phyloP scores from a whole-genome alignment of 2,888 invertebrate species.

The Rotaria macrura region DNA sequence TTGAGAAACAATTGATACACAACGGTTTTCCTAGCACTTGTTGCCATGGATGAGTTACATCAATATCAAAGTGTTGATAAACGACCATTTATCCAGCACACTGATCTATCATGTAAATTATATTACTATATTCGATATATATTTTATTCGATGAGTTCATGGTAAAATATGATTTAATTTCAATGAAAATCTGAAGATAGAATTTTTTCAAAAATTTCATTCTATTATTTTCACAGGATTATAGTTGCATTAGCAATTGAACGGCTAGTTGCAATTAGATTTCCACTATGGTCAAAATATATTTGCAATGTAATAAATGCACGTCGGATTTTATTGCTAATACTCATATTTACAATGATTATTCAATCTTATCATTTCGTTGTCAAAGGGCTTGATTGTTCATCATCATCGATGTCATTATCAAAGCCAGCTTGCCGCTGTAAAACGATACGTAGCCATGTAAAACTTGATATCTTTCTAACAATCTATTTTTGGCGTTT shows the following conservation, averaged over 20 bases:
- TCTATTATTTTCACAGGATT: background rate
- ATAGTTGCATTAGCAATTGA: background rate
- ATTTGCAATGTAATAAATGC: constrained; percentile 13
- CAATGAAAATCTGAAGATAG: too few relatives aligned
- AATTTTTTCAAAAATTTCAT: too few relatives aligned
- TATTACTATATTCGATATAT: constrained; percentile 18
- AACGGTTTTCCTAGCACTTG: background rate
- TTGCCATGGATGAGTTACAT: background rate
- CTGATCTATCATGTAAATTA: background rate
- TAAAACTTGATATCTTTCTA: background rate
- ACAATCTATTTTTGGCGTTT: background rate
- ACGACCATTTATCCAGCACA: background rate
- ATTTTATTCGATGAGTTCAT: constrained; percentile 13
- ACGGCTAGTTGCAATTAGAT: constrained; percentile 5
- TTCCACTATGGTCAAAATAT: constrained; percentile 17
- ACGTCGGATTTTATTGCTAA: constrained; percentile 4
- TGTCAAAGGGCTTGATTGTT: constrained; percentile 6
- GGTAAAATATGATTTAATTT: background rate
- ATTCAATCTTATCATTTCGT: background rate
- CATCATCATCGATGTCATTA: background rate
- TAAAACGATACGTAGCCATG: background rate
- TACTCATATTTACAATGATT: background rate
- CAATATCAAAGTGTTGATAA: background rate
- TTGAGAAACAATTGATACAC: too few relatives aligned
- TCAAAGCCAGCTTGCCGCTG: background rate